These are phyloP conservation scores for Aleiodes sp. DNA, from an alignment of 1,140 invertebrate species.

Conservation along the genomic window DNA sequence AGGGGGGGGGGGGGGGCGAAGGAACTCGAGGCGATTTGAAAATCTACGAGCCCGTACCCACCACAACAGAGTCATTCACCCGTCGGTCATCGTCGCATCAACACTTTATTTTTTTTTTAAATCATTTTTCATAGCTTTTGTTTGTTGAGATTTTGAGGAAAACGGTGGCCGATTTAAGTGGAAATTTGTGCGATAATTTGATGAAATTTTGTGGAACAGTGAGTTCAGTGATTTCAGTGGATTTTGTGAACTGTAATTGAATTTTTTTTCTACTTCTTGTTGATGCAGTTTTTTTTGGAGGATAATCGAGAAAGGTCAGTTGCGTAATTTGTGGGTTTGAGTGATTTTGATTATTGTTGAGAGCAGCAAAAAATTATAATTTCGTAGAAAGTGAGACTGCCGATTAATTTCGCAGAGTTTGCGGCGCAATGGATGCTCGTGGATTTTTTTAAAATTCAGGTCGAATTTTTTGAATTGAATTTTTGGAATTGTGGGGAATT, in stretches of 20 bases:
- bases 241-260: no score
- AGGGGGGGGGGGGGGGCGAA: conserved; percentile 40
- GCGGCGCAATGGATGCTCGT: conserved; percentile 21
- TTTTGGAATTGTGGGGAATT: no score
- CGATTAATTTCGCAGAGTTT: conserved; percentile 28
- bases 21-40: conserved; percentile 46
- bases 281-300: no score
- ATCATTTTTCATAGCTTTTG: background rate
- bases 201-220: no score
- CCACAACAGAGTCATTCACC: conserved; percentile 56
- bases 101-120: conserved; percentile 26
- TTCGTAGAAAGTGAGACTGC: background rate
- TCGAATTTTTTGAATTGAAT: no score
- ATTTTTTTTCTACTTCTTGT: no score
- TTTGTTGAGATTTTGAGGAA: background rate
- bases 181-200: no score
- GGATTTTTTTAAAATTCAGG: no score
- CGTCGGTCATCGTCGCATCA: conserved; percentile 55
- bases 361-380: background rate
- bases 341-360: no score
- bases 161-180: background rate
- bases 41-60: conserved; percentile 50
- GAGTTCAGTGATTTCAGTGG: no score
- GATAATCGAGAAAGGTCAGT: no score
- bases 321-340: no score